Evolutionary conservation across 2,113 vertebrate species (phyloP), one percentile per base, ranked within the genome.

Genomic region (Takifugu flavidus): DNA sequence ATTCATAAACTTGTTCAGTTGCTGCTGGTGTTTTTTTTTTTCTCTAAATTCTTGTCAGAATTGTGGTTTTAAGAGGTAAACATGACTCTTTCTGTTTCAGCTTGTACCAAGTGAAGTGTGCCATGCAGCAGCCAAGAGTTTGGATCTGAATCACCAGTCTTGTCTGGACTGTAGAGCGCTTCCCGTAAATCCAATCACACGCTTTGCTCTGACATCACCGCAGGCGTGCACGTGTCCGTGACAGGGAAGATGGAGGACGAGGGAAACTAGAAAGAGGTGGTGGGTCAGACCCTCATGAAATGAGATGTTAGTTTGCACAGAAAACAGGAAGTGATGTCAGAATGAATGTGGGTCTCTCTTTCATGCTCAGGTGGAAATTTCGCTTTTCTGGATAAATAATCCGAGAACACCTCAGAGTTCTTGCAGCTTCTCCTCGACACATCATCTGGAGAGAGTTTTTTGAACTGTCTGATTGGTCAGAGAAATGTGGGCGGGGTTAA

Each of bases 81-180:
- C 67, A 57, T 20, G 53, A 66, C n/a, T 56, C 74, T 31, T 67
- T 70, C 46, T 46, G 56, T 77, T 64, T 12, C 71, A 56, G 54
- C 52, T 15, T 64, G 59, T 72, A 62, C 74, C 73, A 34, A 27
- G 20, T 20, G 31, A 77, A 64, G 65, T 65, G 50, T 70, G 67
- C 68, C 62, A 1, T 54, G 62, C 82, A 79, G 83, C 75, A 85
- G 85, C 56, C 77, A 84, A 43, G 65, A 64, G 84, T 87, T 82
- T 77, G 62, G 59, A 77, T 56, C 73, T 82, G 79, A 85, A 74
- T 82, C 84, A 82, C 82, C 81, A 65, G 55, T 67, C 64, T 71
- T 65, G 78, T 83, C 59, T 74, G 70, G 67, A 73, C 59, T 31
- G 29, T 31, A 74, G 82, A 80, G 65, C 73, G 75, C 78, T 79